Conservation (phyloP, 2,888 invertebrate genomes). For the Argyra leucocephala region DNA sequence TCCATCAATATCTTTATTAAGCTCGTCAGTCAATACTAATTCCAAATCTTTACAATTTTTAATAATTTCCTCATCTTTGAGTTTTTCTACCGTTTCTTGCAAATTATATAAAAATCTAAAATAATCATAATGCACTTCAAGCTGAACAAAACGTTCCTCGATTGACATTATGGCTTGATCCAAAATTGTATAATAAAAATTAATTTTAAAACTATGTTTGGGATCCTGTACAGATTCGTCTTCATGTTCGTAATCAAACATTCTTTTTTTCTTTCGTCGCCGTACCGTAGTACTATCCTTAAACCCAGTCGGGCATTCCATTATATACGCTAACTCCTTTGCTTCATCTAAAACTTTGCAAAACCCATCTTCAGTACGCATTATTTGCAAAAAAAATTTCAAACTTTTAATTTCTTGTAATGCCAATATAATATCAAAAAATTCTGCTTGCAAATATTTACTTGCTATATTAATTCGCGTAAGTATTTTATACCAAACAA, state of each 20-base stretch:
- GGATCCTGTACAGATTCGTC: conserved; percentile 10
- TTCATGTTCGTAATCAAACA: conserved; percentile 6
- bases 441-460: conserved; percentile 2
- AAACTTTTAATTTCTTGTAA: not conserved
- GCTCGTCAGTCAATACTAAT: conserved; percentile 8
- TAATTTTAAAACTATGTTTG: conserved; percentile 2
- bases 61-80: conserved; percentile 8
- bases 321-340: conserved; percentile 7
- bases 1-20: conserved; percentile 10
- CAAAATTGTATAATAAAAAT: conserved; percentile 8
- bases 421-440: not conserved
- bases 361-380: conserved; percentile 5
- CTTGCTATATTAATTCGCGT: not conserved
- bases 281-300: not conserved
- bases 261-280: conserved; percentile 7
- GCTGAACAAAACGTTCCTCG: conserved; percentile 7
- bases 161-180: conserved; percentile 7
- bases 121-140: conserved; percentile 5
- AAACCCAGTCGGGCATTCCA: conserved; percentile 10
- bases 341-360: conserved; percentile 9
- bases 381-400: not conserved
- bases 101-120: conserved; percentile 10
- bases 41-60: conserved; percentile 8
- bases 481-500: conserved; percentile 7
- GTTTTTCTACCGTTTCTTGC: conserved; percentile 5